Evolutionary conservation across 2,888 invertebrate species (phyloP), one percentile per base, ranked within the genome.

Genomic region (Xestia xanthographa): DNA sequence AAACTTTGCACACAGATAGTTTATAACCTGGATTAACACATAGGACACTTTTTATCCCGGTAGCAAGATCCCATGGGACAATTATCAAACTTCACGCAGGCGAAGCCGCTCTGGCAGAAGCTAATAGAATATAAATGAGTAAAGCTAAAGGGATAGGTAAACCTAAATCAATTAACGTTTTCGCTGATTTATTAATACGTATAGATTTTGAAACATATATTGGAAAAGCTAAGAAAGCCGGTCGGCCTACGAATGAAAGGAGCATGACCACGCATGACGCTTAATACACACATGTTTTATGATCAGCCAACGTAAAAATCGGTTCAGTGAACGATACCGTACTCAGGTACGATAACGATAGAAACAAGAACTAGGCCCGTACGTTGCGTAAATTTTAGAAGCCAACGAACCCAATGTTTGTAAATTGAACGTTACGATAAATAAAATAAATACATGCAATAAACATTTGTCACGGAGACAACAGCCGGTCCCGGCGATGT

Each of bases 321-420:
- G 79, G 90, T 90, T 90, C 90, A 86, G 65, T 81, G 91, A 70
- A 91, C 91, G 90, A 91, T 90, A 90, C 79, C 82, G 87, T 85
- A 86, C 83, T 85, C 83, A 81, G 78, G 70, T 75, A 71, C 78
- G 88, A 91, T 89, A 90, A 86, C 78, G 80, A 80, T 38, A 75
- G 68, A 75, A 84, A 63, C 80, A 72, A 76, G 79, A 84, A 82
- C 41, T 68, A 79, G 81, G 67, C 69, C 82, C 68, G 41, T 66
- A 29, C 73, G 85, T 92, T 92, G 90, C 91, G 92, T 92, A 91
- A 93, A 92, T 85, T 87, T 77, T 72, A 90, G 88, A 93, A 94
- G 93, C 91, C 94, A 93, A 94, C 94, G 90, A 86, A 84, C 80
- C 76, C 87, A 86, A 73, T 89, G 89, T 92, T 92, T 89, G 89